Percentiles rank a stretch among this genome's conserved stretches.
phyloP scores from a whole-genome alignment of 2,113 vertebrate species.

The Percina caprodes region DNA sequence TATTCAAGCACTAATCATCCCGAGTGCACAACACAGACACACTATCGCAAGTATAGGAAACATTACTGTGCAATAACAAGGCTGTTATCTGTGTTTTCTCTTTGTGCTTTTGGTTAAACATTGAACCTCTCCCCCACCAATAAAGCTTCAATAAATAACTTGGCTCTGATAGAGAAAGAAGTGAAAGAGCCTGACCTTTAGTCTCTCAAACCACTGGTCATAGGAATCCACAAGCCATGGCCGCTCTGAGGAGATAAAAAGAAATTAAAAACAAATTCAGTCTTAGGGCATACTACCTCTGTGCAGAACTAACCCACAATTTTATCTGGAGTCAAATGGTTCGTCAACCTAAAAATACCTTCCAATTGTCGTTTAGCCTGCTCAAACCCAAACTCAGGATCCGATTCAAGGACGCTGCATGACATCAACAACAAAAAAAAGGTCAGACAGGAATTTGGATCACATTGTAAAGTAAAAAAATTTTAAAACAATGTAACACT shows the following conservation, averaged over 20 bases:
- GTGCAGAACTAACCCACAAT: not conserved
- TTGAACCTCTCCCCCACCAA: not conserved
- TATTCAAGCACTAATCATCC: conserved; percentile 74
- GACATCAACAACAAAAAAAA: conserved; percentile 13
- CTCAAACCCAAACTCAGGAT: conserved; percentile 96
- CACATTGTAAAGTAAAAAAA: not conserved
- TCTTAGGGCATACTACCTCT: not conserved
- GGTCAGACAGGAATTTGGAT: not conserved
- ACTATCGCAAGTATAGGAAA: not conserved
- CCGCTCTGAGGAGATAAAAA: conserved; percentile 82
- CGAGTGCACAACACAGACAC: conserved; percentile 35
- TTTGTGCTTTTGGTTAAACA: not conserved
- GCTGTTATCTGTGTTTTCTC: not conserved
- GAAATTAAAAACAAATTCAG: not conserved
- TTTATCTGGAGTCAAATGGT: not conserved
- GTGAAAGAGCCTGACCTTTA: conserved; percentile 85
- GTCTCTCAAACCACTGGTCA: conserved; percentile 89
- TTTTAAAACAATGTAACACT: not conserved
- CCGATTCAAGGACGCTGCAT: conserved; percentile 92
- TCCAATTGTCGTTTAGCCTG: conserved; percentile 94
- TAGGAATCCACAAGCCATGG: conserved; percentile 96
- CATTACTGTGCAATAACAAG: not conserved
- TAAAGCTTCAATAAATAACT: not conserved
- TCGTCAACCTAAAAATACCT: conserved; percentile 81
- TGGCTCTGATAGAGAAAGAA: not conserved